These are phyloP conservation scores for Mormyrus lacerda DNA, from an alignment of 2,113 vertebrate genomes.

Conservation along the genomic window DNA sequence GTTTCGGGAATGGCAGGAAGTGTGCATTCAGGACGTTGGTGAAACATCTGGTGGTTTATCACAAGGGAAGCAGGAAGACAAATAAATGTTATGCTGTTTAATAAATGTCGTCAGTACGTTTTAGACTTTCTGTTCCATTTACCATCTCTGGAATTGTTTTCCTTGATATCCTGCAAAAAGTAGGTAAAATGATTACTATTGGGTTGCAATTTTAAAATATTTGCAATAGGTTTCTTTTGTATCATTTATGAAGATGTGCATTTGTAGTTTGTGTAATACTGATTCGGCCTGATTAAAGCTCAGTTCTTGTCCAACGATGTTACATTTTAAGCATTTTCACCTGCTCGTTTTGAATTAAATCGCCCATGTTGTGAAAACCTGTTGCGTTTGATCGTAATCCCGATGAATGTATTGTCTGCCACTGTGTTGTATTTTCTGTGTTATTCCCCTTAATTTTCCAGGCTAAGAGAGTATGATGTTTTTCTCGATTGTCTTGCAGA, in stretches of 20 bases:
- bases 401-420: not conserved
- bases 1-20: not conserved
- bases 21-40: not conserved
- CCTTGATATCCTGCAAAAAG: not conserved
- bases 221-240: not conserved
- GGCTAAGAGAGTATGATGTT: not conserved
- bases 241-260: not conserved
- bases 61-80: not conserved
- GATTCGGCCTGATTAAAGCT: not conserved
- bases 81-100: not conserved
- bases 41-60: not conserved
- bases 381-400: not conserved
- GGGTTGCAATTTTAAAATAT: not conserved
- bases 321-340: not conserved
- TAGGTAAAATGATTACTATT: not conserved
- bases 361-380: not conserved
- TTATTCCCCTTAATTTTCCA: not conserved
- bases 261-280: not conserved
- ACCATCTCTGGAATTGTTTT: not conserved
- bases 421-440: not conserved
- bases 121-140: not conserved
- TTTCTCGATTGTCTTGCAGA: conserved; percentile 49
- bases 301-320: not conserved
- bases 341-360: not conserved
- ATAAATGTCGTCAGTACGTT: not conserved